Evolutionary conservation across 2,113 vertebrate species (phyloP).

Genomic region (Pygoscelis adeliae): DNA sequence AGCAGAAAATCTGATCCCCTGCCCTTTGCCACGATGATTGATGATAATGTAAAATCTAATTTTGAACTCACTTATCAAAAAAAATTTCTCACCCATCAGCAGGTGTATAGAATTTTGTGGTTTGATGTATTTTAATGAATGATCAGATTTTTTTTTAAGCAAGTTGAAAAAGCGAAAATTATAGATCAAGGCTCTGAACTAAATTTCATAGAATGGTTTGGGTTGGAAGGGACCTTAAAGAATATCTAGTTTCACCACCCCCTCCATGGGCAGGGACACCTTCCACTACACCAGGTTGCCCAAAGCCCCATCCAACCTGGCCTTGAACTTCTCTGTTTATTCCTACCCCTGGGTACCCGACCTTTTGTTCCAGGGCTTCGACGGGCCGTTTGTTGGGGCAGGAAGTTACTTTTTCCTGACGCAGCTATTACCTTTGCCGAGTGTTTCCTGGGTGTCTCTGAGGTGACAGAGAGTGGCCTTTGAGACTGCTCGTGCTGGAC

Average conservation of each 20-base stretch:
- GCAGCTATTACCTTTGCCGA: not conserved
- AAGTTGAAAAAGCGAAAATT: not conserved
- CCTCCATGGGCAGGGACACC: not conserved
- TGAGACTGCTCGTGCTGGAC: accelerated
- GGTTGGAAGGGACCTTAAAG: not conserved
- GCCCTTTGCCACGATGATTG: conserved; percentile 4
- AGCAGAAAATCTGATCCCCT: conserved; percentile 36
- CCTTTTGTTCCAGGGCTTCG: not conserved
- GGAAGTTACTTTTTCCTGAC: not conserved
- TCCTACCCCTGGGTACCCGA: not conserved
- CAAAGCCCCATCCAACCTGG: not conserved
- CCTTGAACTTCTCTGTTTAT: not conserved
- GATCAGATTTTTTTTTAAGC: not conserved
- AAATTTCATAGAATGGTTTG: not conserved
- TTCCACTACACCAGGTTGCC: not conserved
- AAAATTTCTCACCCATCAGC: not conserved
- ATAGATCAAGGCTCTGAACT: not conserved
- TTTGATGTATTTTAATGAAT: not conserved
- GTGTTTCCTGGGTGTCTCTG: not conserved
- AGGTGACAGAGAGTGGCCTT: not conserved
- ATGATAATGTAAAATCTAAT: conserved; percentile 57
- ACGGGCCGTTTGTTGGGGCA: not conserved
- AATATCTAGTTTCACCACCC: not conserved
- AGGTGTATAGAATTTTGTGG: not conserved
- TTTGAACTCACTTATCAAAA: conserved; percentile 20